Conservation (phyloP, 1,140 invertebrate genomes). For the Manduca sexta region DNA sequence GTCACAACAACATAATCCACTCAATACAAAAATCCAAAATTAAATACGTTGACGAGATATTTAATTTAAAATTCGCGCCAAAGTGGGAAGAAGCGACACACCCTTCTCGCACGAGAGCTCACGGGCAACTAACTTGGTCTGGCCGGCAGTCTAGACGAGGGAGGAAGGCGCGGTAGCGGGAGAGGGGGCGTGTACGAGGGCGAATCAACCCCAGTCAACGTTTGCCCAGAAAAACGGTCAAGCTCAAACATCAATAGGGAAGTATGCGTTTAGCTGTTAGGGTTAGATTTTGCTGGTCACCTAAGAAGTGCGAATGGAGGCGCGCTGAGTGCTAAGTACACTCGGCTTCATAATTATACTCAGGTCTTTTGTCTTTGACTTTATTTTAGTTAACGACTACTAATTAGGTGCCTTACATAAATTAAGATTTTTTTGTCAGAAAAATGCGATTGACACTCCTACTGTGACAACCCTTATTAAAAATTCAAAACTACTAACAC, state of each 20-base stretch:
- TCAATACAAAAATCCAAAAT: conserved; percentile 20
- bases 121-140: conserved; percentile 40
- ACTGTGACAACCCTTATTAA: no score
- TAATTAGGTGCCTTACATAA: no score
- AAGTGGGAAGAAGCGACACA: conserved; percentile 18
- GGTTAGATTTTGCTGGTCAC: conserved; percentile 18
- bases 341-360: no score
- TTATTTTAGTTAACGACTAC: no score
- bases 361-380: no score
- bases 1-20: conserved; percentile 10
- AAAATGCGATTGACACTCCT: no score
- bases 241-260: conserved; percentile 42
- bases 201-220: conserved; percentile 49
- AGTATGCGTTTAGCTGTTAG: conserved; percentile 34
- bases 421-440: no score
- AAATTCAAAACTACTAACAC: no score
- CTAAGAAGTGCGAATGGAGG: conserved; percentile 3
- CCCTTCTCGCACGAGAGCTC: conserved; percentile 24
- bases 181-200: conserved; percentile 22
- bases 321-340: no score
- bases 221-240: conserved; percentile 40
- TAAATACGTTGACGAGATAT: conserved; percentile 17
- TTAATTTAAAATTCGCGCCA: conserved; percentile 51
- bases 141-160: conserved; percentile 46
- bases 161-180: conserved; percentile 18